Percentiles rank a stretch among this genome's conserved stretches.
These are phyloP conservation scores for Epinotia ramella DNA, from an alignment of 2,888 invertebrate species.

Conservation along the genomic window DNA sequence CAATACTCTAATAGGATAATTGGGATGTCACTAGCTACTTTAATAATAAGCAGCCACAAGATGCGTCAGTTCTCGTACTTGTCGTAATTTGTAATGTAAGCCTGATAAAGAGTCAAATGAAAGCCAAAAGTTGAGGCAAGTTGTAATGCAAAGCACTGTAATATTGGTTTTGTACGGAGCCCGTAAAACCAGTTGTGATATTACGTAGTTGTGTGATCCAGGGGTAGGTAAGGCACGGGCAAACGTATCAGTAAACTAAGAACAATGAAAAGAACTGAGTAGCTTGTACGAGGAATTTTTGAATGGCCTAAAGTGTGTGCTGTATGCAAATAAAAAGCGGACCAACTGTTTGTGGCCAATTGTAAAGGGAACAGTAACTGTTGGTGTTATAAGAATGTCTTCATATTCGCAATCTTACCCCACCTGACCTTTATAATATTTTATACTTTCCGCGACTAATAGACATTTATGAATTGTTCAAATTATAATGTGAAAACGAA, in stretches of 20 bases:
- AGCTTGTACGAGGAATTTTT: conserved; percentile 35
- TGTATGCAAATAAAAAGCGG: conserved; percentile 10
- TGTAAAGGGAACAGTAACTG: neutral
- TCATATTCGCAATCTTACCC: conserved; percentile 12
- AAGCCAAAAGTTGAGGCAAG: conserved; percentile 12
- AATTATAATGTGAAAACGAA: conserved; percentile 22
- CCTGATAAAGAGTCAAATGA: neutral
- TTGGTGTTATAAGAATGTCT: conserved; percentile 8
- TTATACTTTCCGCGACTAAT: conserved; percentile 13
- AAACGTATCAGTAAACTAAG: conserved; percentile 36
- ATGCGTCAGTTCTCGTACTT: conserved; percentile 7
- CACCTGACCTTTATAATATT: conserved; percentile 24
- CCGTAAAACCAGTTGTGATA: conserved; percentile 27
- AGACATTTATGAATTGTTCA: conserved; percentile 13
- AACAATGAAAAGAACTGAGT: conserved; percentile 44
- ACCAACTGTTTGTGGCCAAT: conserved; percentile 19
- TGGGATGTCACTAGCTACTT: conserved; percentile 19
- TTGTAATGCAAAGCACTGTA: conserved; percentile 23
- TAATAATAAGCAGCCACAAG: neutral
- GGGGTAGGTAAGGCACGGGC: conserved; percentile 16
- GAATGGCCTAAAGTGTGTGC: conserved; percentile 38
- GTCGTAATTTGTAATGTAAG: conserved; percentile 9
- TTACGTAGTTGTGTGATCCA: conserved; percentile 17
- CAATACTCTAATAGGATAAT: neutral
- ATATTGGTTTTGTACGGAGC: conserved; percentile 2